Evolutionary conservation across 2,888 invertebrate genomes (phyloP).

Genomic region (Tortrix viridana): DNA sequence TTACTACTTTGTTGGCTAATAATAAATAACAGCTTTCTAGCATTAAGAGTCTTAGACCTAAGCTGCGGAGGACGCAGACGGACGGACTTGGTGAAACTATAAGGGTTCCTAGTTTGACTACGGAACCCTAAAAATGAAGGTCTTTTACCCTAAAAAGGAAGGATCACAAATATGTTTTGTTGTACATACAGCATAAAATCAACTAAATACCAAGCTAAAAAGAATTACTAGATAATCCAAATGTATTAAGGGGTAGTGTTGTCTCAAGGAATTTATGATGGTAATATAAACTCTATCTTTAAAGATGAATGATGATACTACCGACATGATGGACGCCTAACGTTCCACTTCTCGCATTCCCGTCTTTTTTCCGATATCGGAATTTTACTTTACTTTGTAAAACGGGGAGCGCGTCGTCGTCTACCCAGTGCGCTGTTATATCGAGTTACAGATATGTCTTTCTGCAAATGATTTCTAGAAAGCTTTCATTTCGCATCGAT

Average conservation of each 20-base stretch:
- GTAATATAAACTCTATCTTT: conserved; percentile 39
- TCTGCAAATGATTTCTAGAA: conserved; percentile 48
- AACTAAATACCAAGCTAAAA: background rate
- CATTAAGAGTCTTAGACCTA: no score
- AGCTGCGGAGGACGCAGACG: no score
- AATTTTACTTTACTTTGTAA: conserved; percentile 51
- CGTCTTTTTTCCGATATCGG: conserved; percentile 45
- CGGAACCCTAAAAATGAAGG: no score
- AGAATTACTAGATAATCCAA: background rate
- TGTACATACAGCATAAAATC: no score
- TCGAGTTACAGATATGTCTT: conserved; percentile 56
- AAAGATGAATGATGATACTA: conserved; percentile 40
- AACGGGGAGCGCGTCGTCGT: conserved; percentile 47
- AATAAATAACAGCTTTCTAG: no score
- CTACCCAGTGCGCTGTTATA: conserved; percentile 50
- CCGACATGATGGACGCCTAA: conserved; percentile 41
- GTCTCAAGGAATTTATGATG: conserved; percentile 23
- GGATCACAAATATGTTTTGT: no score
- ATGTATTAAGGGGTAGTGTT: background rate
- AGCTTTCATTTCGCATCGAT: conserved; percentile 42
- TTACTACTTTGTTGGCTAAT: no score
- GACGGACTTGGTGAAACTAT: no score
- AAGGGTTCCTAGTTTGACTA: no score
- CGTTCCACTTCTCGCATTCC: conserved; percentile 43
- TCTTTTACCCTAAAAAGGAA: no score